Evolutionary conservation across 92 coral and sea anemone genomes (phyloP).

Genomic region (Actinostola sp.): DNA sequence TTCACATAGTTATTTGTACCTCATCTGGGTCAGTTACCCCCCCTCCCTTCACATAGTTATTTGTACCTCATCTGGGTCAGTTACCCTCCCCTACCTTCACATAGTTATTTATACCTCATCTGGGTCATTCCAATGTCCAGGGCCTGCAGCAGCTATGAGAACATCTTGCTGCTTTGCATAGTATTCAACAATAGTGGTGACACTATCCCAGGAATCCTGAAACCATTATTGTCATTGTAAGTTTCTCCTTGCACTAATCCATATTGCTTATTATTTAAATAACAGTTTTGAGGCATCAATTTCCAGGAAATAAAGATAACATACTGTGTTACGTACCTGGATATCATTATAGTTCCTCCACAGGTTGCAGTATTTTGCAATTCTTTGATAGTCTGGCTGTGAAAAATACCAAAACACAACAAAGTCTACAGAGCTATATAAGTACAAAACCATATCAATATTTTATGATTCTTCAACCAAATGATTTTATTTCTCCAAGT

Average conservation of each 20-base stretch:
- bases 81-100: background rate
- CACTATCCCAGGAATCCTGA: constrained; percentile 90
- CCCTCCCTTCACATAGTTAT: too few relatives aligned
- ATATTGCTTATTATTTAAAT: too few relatives aligned
- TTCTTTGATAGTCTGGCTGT: constrained; percentile 70
- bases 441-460: too few relatives aligned
- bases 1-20: background rate
- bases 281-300: background rate
- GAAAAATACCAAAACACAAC: background rate
- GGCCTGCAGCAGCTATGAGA: constrained; percentile 89
- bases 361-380: constrained; percentile 68
- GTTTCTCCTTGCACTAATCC: background rate
- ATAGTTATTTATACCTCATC: constrained; percentile 70
- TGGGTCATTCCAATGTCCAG: constrained; percentile 99
- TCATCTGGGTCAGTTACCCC: too few relatives aligned
- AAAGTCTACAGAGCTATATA: too few relatives aligned
- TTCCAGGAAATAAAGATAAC: background rate
- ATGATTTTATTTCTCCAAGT: too few relatives aligned
- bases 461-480: too few relatives aligned
- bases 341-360: constrained; percentile 86
- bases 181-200: constrained; percentile 70
- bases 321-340: constrained; percentile 37
- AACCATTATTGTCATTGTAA: background rate
- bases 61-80: too few relatives aligned
- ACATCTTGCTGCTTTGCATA: constrained; percentile 79